phyloP scores from a whole-genome alignment of 2,888 invertebrate genomes.

The Heliconius aoede region DNA sequence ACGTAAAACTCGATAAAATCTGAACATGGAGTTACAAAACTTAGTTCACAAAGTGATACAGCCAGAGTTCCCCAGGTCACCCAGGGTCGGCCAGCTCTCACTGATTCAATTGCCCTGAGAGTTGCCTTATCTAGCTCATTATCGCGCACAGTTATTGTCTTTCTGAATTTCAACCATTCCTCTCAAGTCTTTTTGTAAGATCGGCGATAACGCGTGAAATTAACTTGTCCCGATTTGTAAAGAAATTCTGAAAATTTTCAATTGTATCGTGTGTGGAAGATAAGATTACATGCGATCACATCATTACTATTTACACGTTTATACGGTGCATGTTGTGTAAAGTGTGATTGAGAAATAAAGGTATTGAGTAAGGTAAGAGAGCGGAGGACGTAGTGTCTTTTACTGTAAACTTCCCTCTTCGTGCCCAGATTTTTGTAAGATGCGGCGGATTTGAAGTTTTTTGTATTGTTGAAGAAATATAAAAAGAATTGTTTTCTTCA shows the following conservation, averaged over 20 bases:
- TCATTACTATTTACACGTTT: too few relatives aligned
- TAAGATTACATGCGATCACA: not conserved
- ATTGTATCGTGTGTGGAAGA: not conserved
- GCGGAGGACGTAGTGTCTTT: not conserved
- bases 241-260: conserved; percentile 2
- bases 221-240: conserved; percentile 12
- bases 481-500: too few relatives aligned
- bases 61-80: conserved; percentile 31
- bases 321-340: too few relatives aligned
- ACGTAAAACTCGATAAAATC: not conserved
- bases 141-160: conserved; percentile 56
- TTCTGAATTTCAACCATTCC: conserved; percentile 49
- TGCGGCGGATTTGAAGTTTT: too few relatives aligned
- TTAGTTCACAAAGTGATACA: conserved; percentile 18
- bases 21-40: conserved; percentile 15
- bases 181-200: conserved; percentile 34
- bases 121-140: conserved; percentile 55
- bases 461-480: too few relatives aligned
- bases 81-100: conserved; percentile 45
- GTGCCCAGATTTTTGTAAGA: not conserved
- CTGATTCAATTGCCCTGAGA: conserved; percentile 53
- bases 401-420: not conserved
- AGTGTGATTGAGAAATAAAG: too few relatives aligned
- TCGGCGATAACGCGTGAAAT: not conserved
- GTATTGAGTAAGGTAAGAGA: not conserved